Evolutionary conservation across 1,140 invertebrate genomes (phyloP), one percentile per base, ranked within the genome.

Genomic region (Ephestia elutella): DNA sequence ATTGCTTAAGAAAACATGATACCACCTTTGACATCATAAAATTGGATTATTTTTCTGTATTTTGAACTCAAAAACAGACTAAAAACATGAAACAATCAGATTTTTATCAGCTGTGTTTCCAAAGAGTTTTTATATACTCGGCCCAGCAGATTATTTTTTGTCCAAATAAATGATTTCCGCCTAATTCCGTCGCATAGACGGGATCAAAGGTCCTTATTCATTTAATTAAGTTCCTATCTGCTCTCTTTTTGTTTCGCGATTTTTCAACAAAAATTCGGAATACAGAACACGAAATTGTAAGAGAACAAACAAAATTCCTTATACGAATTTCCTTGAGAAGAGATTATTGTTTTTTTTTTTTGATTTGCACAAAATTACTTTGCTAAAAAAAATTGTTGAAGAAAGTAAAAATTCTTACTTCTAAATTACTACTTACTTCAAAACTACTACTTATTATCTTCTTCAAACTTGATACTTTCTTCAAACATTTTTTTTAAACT

Each of bases 161-260:
- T 44, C 15, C 38, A 44, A 44, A 44, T 44, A 44, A 44, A 44
- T 32, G 7, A 32, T 44, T 44, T 44, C 38, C 38, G 13, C 2
- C 15, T 44, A 44, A 44, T 44, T 44, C 38, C 3, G 38, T 10
- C 2, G 13, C n/a, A 44, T 7, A 44, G 15, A 15, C 38, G 38
- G 38, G 38, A 44, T 44, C 38, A 44, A 44, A 44, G 38, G 38
- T 44, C 38, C 38, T 9, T n/a, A 15, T 15, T 44, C 38, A 44
- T 44, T 44, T 44, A 44, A 44, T 44, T 44, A 44, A 15, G 38
- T 44, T 17, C 38, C 5, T 44, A 44, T 44, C 38, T 44, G 15
- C n/a, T n/a, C 15, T n/a, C 38, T 44, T 44, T 32, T 44, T 44
- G 38, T 44, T 44, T 44, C 38, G 38, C 15, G 38, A 44, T 44